Conservation (phyloP, 2,113 vertebrate genomes). For the Orcinus orca region DNA sequence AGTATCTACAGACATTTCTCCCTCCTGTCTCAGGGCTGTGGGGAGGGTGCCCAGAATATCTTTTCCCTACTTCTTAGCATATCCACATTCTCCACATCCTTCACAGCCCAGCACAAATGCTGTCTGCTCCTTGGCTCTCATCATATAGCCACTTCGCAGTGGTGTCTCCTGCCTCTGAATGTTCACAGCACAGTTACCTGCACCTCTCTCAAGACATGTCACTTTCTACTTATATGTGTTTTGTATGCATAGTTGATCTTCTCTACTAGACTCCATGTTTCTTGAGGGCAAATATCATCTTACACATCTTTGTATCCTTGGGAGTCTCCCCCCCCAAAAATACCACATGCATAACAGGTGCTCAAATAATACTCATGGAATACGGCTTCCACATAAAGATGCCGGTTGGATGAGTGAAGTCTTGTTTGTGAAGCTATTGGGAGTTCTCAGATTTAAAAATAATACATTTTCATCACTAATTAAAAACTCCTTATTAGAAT, state of each 20-base stretch:
- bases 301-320: background rate
- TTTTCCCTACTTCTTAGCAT: background rate
- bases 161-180: background rate
- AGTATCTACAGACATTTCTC: background rate
- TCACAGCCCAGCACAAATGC: background rate
- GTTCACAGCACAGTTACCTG: background rate
- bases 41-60: background rate
- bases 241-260: background rate
- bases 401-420: background rate
- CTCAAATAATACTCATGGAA: background rate
- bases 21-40: background rate
- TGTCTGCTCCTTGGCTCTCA: background rate
- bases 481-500: background rate
- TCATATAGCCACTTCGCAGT: background rate
- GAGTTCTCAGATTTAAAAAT: background rate
- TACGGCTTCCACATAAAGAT: background rate
- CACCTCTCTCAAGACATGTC: background rate
- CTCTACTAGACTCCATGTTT: background rate
- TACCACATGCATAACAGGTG: background rate
- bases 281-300: background rate
- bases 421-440: background rate
- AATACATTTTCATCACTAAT: background rate
- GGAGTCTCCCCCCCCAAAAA: background rate
- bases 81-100: background rate
- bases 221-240: background rate